phyloP scores from a whole-genome alignment of 2,888 invertebrate species.

The Leucania comma region DNA sequence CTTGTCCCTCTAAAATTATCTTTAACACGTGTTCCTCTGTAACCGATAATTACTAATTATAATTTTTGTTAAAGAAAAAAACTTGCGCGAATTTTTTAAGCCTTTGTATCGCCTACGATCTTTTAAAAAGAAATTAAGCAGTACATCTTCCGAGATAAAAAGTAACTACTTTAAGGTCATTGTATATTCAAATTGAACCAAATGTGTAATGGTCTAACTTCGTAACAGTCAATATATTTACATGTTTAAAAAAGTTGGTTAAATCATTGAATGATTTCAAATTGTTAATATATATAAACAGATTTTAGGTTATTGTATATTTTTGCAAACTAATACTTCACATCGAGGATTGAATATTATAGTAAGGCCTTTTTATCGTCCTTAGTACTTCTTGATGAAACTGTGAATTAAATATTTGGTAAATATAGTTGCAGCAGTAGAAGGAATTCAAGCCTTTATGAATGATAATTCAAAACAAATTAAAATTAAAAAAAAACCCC shows the following conservation, averaged over 20 bases:
- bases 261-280: not conserved
- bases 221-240: not conserved
- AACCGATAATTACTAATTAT: conserved; percentile 63
- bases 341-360: too few species aligned
- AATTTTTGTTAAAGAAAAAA: conserved; percentile 46
- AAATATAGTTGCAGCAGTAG: too few species aligned
- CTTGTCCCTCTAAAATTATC: conserved; percentile 71
- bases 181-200: conserved; percentile 22
- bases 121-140: conserved; percentile 21
- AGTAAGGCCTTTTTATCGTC: too few species aligned
- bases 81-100: conserved; percentile 33
- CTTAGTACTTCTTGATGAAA: too few species aligned
- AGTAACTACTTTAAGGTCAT: not conserved
- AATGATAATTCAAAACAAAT: not conserved
- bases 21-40: conserved; percentile 64
- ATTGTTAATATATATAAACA: too few species aligned
- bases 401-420: too few species aligned
- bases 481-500: not conserved
- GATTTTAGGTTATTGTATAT: too few species aligned
- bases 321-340: too few species aligned
- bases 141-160: not conserved
- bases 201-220: not conserved
- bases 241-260: not conserved
- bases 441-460: not conserved
- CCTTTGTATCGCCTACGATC: conserved; percentile 14